phyloP scores from a whole-genome alignment of 1,140 invertebrate genomes.

The Paralvinella palmiformis region DNA sequence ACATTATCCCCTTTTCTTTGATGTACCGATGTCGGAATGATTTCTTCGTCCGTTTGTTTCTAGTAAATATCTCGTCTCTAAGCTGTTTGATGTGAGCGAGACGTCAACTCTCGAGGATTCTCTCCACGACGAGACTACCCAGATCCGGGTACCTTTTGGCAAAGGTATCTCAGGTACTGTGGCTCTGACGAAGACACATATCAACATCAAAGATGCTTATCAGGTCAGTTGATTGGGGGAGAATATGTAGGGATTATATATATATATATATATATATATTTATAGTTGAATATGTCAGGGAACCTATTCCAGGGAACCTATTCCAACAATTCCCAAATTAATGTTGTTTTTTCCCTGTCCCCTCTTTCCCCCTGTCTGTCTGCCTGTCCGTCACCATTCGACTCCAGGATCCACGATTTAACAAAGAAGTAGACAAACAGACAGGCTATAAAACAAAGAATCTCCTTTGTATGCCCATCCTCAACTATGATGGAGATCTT shows the following conservation, averaged over 20 bases:
- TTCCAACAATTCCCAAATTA: too few relatives aligned
- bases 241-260: too few relatives aligned
- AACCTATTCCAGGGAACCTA: too few relatives aligned
- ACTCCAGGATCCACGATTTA: conserved; percentile 81
- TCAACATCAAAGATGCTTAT: conserved; percentile 88
- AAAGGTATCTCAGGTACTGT: conserved; percentile 84
- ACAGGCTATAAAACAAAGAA: conserved; percentile 84
- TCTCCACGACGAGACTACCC: conserved; percentile 63
- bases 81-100: conserved; percentile 84
- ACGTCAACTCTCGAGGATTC: conserved; percentile 77
- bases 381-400: too few relatives aligned
- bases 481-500: conserved; percentile 87
- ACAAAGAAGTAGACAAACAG: conserved; percentile 77
- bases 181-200: conserved; percentile 76
- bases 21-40: conserved; percentile 78
- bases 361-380: too few relatives aligned
- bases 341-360: too few relatives aligned
- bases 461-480: conserved; percentile 86
- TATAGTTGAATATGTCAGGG: too few relatives aligned
- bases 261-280: too few relatives aligned
- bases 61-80: conserved; percentile 75
- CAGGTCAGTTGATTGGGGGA: conserved; percentile 54
- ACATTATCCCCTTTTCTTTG: conserved; percentile 38
- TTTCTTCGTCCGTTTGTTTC: conserved; percentile 75
- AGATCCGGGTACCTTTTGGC: conserved; percentile 70